Evolutionary conservation across 2,888 invertebrate species (phyloP).

Genomic region (Pyrrhia umbra): DNA sequence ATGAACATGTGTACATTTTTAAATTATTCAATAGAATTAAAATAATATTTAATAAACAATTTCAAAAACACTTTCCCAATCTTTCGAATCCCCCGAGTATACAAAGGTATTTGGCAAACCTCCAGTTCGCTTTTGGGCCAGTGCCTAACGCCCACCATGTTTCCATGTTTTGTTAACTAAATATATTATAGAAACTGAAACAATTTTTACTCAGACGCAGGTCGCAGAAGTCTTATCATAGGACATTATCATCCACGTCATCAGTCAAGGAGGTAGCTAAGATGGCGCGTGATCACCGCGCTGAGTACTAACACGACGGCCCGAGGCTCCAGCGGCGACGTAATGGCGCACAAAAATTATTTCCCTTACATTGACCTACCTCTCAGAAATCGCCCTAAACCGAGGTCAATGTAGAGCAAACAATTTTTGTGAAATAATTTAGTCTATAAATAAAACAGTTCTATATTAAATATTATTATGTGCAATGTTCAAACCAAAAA

Average conservation of each 20-base stretch:
- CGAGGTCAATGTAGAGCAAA: conserved; percentile 80
- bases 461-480: conserved; percentile 84
- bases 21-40: conserved; percentile 40
- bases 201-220: conserved; percentile 75
- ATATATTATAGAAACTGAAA: conserved; percentile 67
- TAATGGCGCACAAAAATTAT: conserved; percentile 79
- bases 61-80: conserved; percentile 36
- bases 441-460: conserved; percentile 83
- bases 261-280: conserved; percentile 69
- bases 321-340: conserved; percentile 71
- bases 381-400: conserved; percentile 79
- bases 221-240: conserved; percentile 72
- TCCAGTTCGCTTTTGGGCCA: conserved; percentile 69
- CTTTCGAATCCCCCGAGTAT: conserved; percentile 55
- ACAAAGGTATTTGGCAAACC: conserved; percentile 63
- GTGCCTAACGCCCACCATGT: conserved; percentile 69
- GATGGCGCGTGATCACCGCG: conserved; percentile 66
- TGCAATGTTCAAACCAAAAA: conserved; percentile 90
- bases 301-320: conserved; percentile 69
- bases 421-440: conserved; percentile 80
- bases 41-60: conserved; percentile 46
- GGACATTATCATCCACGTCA: conserved; percentile 74
- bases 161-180: conserved; percentile 50
- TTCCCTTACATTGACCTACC: conserved; percentile 81
- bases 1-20: conserved; percentile 32